A percentile compares a stretch with the other conserved stretches of the same genome.
phyloP scores from a whole-genome alignment of 2,113 vertebrate species.

The Perccottus glenii region DNA sequence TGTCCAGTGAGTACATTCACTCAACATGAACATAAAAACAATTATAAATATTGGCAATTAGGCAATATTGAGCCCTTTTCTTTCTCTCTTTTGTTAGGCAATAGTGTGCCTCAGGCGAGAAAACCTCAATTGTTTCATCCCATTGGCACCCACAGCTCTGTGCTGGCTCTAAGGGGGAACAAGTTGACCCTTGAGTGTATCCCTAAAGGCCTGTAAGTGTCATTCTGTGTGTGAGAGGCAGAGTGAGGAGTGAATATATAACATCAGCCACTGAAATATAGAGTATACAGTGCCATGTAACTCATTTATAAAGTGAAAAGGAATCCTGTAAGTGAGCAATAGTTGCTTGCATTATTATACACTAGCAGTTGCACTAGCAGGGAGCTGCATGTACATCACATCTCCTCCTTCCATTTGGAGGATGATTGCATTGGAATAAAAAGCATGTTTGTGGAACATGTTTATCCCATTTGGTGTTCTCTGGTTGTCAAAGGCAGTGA shows the following conservation, averaged over 20 bases:
- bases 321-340: neutral
- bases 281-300: too few relatives aligned
- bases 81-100: conserved; percentile 55
- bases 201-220: conserved; percentile 84
- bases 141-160: conserved; percentile 37
- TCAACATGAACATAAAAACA: conserved; percentile 63
- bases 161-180: conserved; percentile 74
- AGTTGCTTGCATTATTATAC: neutral
- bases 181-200: conserved; percentile 82
- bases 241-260: too few relatives aligned
- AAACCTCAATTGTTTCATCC: conserved; percentile 78
- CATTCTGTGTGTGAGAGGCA: conserved; percentile 1
- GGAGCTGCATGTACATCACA: neutral
- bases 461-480: fast-evolving
- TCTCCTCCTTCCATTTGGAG: neutral
- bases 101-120: conserved; percentile 70
- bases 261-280: too few relatives aligned
- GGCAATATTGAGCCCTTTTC: neutral
- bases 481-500: neutral
- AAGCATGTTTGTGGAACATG: neutral
- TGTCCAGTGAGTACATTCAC: conserved; percentile 74
- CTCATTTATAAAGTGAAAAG: neutral
- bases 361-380: neutral
- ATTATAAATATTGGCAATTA: neutral
- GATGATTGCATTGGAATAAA: neutral